These are phyloP conservation scores for Elysia chlorotica DNA, from an alignment of 1,140 invertebrate species.

Conservation along the genomic window DNA sequence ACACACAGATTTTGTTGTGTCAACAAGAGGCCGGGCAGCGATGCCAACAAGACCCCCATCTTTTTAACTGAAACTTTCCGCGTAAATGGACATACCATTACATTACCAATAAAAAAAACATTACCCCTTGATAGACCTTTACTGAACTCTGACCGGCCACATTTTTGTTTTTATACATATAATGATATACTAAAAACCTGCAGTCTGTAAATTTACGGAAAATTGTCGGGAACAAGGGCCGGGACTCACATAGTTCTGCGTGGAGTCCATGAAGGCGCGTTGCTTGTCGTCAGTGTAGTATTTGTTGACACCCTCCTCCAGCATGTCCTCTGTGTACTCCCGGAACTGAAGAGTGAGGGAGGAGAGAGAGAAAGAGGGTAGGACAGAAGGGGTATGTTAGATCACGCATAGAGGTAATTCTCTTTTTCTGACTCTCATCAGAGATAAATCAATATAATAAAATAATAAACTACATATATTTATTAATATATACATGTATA, in stretches of 20 bases:
- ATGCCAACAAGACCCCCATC: too few relatives aligned
- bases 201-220: too few relatives aligned
- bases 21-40: too few relatives aligned
- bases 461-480: background rate
- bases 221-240: too few relatives aligned
- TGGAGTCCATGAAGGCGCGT: slow-evolving; percentile 42
- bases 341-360: slow-evolving; percentile 26
- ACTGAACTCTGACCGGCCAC: too few relatives aligned
- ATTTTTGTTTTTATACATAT: too few relatives aligned
- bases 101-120: too few relatives aligned
- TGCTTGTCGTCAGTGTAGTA: slow-evolving; percentile 23
- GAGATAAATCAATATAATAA: background rate
- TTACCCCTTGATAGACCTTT: too few relatives aligned
- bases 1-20: too few relatives aligned
- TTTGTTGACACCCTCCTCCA: slow-evolving; percentile 33
- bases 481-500: background rate
- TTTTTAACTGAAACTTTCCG: too few relatives aligned
- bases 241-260: slow-evolving; percentile 46
- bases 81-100: too few relatives aligned
- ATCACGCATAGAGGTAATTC: background rate
- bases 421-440: background rate
- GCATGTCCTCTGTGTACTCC: slow-evolving; percentile 12
- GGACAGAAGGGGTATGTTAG: background rate
- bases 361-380: background rate
- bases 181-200: too few relatives aligned